Conservation (phyloP, 1,140 invertebrate species). For the Drosophila elegans region DNA sequence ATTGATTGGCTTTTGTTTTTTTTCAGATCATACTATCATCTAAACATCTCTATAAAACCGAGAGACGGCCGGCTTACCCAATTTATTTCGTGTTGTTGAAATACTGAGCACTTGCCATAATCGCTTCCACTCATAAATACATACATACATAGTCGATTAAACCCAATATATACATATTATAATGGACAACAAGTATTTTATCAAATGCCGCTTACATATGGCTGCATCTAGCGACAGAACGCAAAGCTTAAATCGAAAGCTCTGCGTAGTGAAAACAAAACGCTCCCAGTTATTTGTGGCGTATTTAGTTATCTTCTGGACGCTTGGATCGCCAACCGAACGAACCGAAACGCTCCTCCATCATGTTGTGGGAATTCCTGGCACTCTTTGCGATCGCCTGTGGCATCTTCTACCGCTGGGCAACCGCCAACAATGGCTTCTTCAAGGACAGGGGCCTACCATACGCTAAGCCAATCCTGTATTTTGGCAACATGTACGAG, state of each 20-base stretch:
- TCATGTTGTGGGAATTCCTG: conserved; percentile 64
- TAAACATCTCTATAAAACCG: conserved; percentile 35
- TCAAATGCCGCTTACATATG: conserved; percentile 6
- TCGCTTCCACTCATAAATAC: background rate
- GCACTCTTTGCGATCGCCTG: conserved; percentile 41
- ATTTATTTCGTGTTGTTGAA: conserved; percentile 52
- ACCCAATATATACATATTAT: conserved; percentile 1
- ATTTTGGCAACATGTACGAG: conserved; percentile 63
- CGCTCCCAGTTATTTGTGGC: conserved; percentile 39
- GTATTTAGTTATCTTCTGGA: conserved; percentile 42
- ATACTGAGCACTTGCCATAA: background rate
- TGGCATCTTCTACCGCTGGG: conserved; percentile 70
- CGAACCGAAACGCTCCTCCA: conserved; percentile 1
- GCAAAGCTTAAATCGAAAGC: conserved; percentile 32
- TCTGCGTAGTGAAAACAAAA: conserved; percentile 34
- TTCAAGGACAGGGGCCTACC: conserved; percentile 68
- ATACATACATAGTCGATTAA: conserved; percentile 13
- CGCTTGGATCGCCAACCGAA: conserved; percentile 12
- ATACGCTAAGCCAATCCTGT: conserved; percentile 51
- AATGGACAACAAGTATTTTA: conserved; percentile 35
- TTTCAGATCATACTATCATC: conserved; percentile 53
- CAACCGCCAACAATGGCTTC: conserved; percentile 61
- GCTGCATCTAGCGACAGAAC: background rate
- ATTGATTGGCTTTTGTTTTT: too few species aligned
- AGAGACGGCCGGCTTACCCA: conserved; percentile 46